Base-by-base conservation (phyloP, 2,113 vertebrate species). In the Dipodomys spectabilis region DNA sequence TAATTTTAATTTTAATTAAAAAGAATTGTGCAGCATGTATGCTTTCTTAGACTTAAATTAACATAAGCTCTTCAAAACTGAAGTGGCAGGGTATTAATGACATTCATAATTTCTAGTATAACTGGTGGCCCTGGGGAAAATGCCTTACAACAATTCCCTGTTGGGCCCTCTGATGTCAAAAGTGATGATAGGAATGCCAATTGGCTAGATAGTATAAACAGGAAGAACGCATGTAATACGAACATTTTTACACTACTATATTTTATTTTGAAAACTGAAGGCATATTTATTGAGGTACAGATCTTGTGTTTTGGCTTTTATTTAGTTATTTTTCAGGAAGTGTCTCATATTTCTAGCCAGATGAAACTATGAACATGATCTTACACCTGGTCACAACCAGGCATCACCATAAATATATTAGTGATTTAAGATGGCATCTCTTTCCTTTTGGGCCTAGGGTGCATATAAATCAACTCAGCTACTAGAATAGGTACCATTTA, bases 21-120 rank as follows among this genome's bases (percentile, higher is more conserved):
- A 98, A 96, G 95, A 95, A 91, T 96, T 95, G 20, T 93, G 64
- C 82, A 86, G 92, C 4, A 1, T 69, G 20, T 82, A 2, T 93
- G 92, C 96, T 97, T 95, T 95, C 88, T 92, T 95, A 97, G 86
- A 39, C 90, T 86, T 97, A 97, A 96, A 97, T 97, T 97, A 97
- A 94, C 97, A 93, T 78, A 91, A 88, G 73, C 88, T 96, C 53
- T 89, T 97, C 95, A 95, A 82, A 95, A 95, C 86, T 32, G 87
- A 97, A 97, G 79, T 95, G 95, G 84, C 93, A 96, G 79, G 39
- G 82, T 96, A 94, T 96, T 97, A 96, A 93, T 65, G 39, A 57
- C 19, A 32, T 85, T 97, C 87, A 67, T 92, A 95, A 95, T 95
- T 88, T 86, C 82, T 73, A 77, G 53, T 71, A 32, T 92, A 96